phyloP scores from a whole-genome alignment of 2,113 vertebrate species.

The Thamnophis sirtalis region DNA sequence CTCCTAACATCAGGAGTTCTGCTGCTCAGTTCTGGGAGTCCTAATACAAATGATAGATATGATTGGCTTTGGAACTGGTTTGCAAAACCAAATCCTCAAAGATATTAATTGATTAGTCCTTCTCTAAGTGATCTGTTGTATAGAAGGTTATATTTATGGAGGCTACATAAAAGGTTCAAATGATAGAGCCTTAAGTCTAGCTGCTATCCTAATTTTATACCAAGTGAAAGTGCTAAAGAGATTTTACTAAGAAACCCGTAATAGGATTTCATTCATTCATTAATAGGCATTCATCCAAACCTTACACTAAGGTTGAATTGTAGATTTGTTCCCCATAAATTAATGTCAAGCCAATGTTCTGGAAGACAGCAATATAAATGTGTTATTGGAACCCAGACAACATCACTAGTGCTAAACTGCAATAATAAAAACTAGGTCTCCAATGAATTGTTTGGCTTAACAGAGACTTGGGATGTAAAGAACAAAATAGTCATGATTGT shows the following conservation, averaged over 20 bases:
- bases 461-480: constrained; percentile 10
- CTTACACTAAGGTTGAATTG: constrained; percentile 28
- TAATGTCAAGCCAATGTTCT: constrained; percentile 7
- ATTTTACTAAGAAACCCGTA: constrained; percentile 35
- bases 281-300: not conserved
- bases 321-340: constrained; percentile 36
- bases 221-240: not conserved
- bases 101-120: constrained; percentile 26
- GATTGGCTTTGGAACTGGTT: not conserved
- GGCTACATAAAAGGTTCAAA: not conserved
- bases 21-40: not conserved
- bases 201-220: not conserved
- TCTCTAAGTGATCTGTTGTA: constrained; percentile 7
- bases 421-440: constrained; percentile 1
- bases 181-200: constrained; percentile 28
- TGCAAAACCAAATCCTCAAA: not conserved
- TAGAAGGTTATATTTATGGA: constrained; percentile 30
- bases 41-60: not conserved
- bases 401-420: constrained; percentile 37
- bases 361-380: constrained; percentile 30
- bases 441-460: constrained; percentile 25
- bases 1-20: not conserved
- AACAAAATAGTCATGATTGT: not conserved
- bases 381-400: constrained; percentile 18
- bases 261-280: fast-evolving